Base-by-base conservation (phyloP, 2,113 vertebrate genomes). In the Hymenochirus boettgeri region DNA sequence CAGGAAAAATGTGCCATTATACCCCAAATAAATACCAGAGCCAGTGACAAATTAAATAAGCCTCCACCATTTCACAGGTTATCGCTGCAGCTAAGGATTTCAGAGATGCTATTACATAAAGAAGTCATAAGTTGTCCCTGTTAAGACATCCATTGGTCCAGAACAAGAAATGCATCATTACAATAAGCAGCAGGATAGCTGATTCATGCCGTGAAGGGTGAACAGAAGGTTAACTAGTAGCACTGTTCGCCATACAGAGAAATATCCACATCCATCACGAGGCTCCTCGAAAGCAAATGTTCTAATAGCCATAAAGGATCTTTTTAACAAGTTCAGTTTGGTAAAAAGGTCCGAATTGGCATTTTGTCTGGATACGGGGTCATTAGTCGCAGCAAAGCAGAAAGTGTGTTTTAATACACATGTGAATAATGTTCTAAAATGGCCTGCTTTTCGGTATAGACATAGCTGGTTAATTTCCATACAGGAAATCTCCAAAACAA, bases 141-240 rank as follows among this genome's bases (percentile, higher is more conserved):
- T 67, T 21, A 67, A 48, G 64, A 55, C 54, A 59, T 67, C 64
- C 64, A 67, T 67, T 67, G 64, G 64, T 67, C 26, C 46, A 17
- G 17, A 57, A 65, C 63, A 65, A 57, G 37, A 55, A 46, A 65
- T 65, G 46, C 22, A 65, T 67, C 64, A 67, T 59, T 52, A 59
- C 64, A 67, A 67, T 51, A 66, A 12, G 54, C 42, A 22, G 54
- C 19, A n/a, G 23, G 63, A 47, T 52, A 42, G 64, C 22, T 67
- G 64, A 67, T 67, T 67, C 64, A 67, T 67, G 33, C 47, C 15
- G 59, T 56, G 53, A 59, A 67, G 64, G 64, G 64, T 67, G 64
- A 67, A 35, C 55, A 67, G 64, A 35, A 67, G 64, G 64, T 67
- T 52, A 67, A 67, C 64, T 67, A 59, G 64, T 67, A 67, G 59